Conservation (phyloP, 2,113 vertebrate species). For the Alosa alosa region DNA sequence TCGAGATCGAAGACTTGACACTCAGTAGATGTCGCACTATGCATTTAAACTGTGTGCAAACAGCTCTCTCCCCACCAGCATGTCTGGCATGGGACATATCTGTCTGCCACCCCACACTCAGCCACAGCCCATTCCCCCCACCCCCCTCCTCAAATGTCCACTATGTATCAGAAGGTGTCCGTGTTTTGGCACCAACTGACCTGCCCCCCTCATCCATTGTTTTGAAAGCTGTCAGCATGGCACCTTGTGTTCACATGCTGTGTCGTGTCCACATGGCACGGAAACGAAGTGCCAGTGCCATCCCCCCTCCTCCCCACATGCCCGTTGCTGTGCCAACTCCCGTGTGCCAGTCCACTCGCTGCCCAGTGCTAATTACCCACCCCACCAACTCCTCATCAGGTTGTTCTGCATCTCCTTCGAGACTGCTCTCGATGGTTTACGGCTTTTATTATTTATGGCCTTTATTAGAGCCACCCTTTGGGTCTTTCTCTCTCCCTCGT, state of each 20-base stretch:
- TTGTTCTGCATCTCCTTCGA: background rate
- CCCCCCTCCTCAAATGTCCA: background rate
- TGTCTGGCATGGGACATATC: background rate
- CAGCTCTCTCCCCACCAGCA: background rate
- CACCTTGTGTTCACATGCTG: slow-evolving; percentile 10
- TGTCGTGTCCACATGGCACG: background rate
- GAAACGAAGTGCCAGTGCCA: background rate
- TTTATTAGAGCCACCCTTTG: background rate
- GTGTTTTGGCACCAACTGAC: background rate
- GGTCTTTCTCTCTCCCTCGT: background rate
- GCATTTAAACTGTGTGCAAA: slow-evolving; percentile 15
- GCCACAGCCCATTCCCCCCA: too few species aligned
- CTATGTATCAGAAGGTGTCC: background rate
- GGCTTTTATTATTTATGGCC: background rate
- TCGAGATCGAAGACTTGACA: background rate
- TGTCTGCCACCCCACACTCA: background rate
- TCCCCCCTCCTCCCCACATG: background rate
- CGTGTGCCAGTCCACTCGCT: background rate
- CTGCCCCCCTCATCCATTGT: background rate
- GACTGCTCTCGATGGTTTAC: background rate
- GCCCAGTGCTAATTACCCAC: background rate
- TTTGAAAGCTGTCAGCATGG: background rate
- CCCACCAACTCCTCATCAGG: background rate
- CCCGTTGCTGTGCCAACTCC: background rate
- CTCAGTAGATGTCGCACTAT: background rate